phyloP scores from a whole-genome alignment of 2,113 vertebrate species.

The Pseudonaja textilis region DNA sequence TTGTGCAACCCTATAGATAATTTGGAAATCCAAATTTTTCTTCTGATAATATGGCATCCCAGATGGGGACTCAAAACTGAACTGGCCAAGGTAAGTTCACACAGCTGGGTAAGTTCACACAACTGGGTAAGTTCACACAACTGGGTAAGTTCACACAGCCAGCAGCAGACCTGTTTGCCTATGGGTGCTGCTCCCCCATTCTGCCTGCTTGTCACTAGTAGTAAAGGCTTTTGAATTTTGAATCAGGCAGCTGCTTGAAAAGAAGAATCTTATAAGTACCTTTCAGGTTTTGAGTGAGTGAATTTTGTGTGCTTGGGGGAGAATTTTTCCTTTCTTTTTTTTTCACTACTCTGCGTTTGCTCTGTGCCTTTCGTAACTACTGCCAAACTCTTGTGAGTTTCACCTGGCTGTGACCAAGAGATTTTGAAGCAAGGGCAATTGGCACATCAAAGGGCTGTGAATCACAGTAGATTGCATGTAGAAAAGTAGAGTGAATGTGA shows the following conservation, averaged over 20 bases:
- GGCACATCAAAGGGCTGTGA: too few species aligned
- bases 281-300: background rate
- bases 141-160: background rate
- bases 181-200: background rate
- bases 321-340: too few species aligned
- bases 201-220: background rate
- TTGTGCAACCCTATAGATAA: background rate
- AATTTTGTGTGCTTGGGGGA: background rate
- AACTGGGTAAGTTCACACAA: background rate
- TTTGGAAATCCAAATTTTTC: background rate
- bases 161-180: background rate
- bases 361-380: too few species aligned
- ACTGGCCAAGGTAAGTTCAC: background rate
- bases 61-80: background rate
- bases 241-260: background rate
- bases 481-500: too few species aligned
- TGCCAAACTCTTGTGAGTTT: too few species aligned
- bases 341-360: too few species aligned
- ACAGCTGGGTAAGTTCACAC: background rate
- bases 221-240: background rate
- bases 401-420: too few species aligned
- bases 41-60: background rate
- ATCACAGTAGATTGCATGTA: too few species aligned
- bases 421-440: too few species aligned
- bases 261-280: background rate